A percentile compares a stretch with the other conserved stretches of the same genome.
These are phyloP conservation scores for Agrypnia vestita DNA, from an alignment of 1,140 invertebrate genomes.

Conservation along the genomic window DNA sequence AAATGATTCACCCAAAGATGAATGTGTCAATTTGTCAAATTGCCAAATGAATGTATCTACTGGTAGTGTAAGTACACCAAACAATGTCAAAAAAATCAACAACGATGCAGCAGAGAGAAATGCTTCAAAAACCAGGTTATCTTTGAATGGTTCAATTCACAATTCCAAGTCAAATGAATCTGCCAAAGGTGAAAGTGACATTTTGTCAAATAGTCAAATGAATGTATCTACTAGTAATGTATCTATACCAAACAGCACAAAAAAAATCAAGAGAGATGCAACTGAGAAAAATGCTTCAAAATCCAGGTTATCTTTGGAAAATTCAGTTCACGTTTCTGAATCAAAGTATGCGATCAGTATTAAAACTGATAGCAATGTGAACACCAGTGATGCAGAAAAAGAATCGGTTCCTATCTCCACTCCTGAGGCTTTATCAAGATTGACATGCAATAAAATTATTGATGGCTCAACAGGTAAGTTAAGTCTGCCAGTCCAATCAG, in stretches of 20 bases:
- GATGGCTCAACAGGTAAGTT: no score
- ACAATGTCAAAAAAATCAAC: neutral
- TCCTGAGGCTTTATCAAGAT: no score
- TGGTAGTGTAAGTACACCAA: neutral
- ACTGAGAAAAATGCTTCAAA: neutral
- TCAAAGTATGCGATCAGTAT: no score
- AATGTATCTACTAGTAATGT: neutral
- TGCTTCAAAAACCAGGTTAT: conserved; percentile 5
- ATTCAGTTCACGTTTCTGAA: neutral
- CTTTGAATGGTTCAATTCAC: neutral
- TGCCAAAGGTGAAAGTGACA: neutral
- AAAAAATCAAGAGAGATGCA: neutral
- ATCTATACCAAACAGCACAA: neutral
- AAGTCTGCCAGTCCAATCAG: no score
- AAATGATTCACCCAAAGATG: neutral
- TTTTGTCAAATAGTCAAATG: neutral
- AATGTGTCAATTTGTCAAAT: neutral
- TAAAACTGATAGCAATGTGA: no score
- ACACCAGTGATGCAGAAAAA: no score
- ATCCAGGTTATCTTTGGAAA: neutral
- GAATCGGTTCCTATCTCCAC: no score
- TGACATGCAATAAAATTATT: no score
- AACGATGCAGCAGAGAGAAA: neutral
- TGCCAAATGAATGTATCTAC: neutral
- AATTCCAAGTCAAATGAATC: conserved; percentile 1